These are phyloP conservation scores for Ptyas mucosa DNA, from an alignment of 2,113 vertebrate species.

Conservation along the genomic window DNA sequence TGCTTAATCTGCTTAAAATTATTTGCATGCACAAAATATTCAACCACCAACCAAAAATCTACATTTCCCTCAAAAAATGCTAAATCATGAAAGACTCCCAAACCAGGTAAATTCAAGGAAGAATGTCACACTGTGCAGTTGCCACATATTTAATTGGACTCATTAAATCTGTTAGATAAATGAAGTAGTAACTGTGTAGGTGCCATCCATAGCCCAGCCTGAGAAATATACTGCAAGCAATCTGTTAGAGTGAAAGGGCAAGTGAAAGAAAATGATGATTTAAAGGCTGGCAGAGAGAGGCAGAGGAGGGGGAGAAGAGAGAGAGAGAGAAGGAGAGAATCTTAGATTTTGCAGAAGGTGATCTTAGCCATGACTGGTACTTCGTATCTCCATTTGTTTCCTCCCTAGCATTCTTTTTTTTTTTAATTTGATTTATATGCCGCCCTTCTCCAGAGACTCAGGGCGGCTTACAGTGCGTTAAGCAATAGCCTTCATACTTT, in stretches of 20 bases:
- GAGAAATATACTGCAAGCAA: not conserved
- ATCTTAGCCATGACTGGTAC: not conserved
- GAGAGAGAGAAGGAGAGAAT: too few relatives aligned
- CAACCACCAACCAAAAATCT: not conserved
- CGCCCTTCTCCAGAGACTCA: too few relatives aligned
- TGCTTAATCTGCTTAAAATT: not conserved
- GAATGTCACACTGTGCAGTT: not conserved
- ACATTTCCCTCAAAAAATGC: not conserved
- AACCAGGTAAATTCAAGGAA: not conserved
- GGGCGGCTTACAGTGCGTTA: too few relatives aligned
- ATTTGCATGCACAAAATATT: not conserved
- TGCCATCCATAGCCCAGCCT: not conserved
- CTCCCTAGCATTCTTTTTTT: too few relatives aligned
- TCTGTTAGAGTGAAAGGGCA: not conserved
- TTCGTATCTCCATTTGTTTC: not conserved
- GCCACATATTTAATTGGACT: not conserved
- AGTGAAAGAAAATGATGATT: not conserved
- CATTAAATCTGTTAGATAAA: not conserved
- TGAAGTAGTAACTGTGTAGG: not conserved
- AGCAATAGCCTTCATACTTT: too few relatives aligned
- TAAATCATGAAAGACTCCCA: not conserved
- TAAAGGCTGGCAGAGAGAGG: not conserved
- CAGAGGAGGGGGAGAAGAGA: too few relatives aligned
- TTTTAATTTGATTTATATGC: too few relatives aligned
- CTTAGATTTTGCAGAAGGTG: not conserved